A percentile compares a stretch with the other conserved stretches of the same genome.
phyloP scores from a whole-genome alignment of 1,140 invertebrate species.

The Pogonognathellus flavescens region DNA sequence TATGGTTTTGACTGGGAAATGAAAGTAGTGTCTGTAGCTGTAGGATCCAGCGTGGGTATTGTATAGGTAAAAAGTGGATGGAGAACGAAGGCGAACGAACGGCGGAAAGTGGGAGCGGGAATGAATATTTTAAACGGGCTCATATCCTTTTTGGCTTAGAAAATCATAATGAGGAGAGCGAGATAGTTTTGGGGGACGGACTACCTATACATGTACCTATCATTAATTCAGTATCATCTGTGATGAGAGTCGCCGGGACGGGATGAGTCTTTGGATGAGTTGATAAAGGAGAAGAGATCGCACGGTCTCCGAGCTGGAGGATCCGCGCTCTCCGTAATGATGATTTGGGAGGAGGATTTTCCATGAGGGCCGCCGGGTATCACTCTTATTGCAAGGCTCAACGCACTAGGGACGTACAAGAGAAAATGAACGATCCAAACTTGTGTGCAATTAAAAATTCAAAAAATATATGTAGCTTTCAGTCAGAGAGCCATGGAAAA shows the following conservation, averaged over 20 bases:
- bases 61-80: constrained; percentile 30
- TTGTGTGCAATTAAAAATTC: constrained; percentile 67
- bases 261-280: constrained; percentile 59
- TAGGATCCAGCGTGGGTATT: no score
- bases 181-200: constrained; percentile 59
- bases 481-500: constrained; percentile 27
- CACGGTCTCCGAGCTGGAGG: constrained; percentile 34
- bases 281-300: constrained; percentile 59
- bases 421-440: constrained; percentile 63
- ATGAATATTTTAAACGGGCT: constrained; percentile 64
- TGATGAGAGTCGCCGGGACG: constrained; percentile 51
- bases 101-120: constrained; percentile 53
- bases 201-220: constrained; percentile 60
- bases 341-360: constrained; percentile 61
- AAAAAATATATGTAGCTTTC: constrained; percentile 62
- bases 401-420: constrained; percentile 58
- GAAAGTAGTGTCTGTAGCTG: background rate
- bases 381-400: constrained; percentile 57
- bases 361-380: constrained; percentile 62
- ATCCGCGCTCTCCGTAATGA: constrained; percentile 56
- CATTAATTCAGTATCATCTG: constrained; percentile 66
- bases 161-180: constrained; percentile 63
- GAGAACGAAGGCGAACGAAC: constrained; percentile 6
- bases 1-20: background rate
- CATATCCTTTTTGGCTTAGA: constrained; percentile 63